A percentile compares a stretch with the other conserved stretches of the same genome.
phyloP scores from a whole-genome alignment of 2,113 vertebrate genomes.

The Anhinga rufa region DNA sequence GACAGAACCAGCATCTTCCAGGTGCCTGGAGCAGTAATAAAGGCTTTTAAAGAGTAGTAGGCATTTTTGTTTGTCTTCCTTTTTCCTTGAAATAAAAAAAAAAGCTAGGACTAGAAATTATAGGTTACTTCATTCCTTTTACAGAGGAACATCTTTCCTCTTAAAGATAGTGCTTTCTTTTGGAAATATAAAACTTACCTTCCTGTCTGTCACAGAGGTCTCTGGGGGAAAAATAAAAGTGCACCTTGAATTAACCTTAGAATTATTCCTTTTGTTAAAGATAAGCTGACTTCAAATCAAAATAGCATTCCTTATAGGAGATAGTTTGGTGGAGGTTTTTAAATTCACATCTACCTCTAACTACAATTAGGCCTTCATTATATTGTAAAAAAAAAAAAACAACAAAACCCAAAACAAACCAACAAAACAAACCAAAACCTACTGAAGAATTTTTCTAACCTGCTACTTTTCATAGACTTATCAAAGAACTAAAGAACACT shows the following conservation, averaged over 20 bases:
- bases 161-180: neutral
- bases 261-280: neutral
- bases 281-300: neutral
- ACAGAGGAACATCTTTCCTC: neutral
- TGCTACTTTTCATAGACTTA: neutral
- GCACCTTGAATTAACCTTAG: neutral
- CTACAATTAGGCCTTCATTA: neutral
- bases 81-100: slow-evolving; percentile 7
- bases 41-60: neutral
- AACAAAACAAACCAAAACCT: neutral
- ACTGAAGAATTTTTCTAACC: neutral
- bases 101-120: neutral
- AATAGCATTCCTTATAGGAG: neutral
- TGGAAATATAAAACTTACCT: neutral
- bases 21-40: neutral
- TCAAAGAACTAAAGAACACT: neutral
- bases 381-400: neutral
- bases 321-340: neutral
- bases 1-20: neutral
- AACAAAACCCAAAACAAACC: neutral
- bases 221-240: neutral
- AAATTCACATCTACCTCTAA: neutral
- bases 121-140: neutral
- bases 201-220: neutral
- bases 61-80: neutral